These are phyloP conservation scores for Ibidorhyncha struthersii DNA, from an alignment of 2,113 vertebrate species.

Conservation along the genomic window DNA sequence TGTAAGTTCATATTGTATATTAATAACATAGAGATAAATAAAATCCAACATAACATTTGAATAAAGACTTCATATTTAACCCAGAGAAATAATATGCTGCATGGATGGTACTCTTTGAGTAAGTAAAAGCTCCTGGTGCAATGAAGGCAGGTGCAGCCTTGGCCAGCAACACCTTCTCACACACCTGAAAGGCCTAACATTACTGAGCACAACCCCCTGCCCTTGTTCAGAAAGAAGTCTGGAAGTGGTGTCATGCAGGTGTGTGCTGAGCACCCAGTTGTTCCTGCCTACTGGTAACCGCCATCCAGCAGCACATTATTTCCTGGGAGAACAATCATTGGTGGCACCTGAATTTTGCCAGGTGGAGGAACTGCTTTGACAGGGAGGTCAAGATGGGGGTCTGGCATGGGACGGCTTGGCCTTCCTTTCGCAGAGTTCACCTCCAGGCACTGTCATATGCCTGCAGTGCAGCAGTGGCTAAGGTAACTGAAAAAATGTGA, in stretches of 20 bases:
- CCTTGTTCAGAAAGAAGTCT: not conserved
- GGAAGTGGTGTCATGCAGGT: not conserved
- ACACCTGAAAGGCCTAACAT: not conserved
- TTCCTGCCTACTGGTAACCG: not conserved
- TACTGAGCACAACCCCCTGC: not conserved
- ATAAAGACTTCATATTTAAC: not conserved
- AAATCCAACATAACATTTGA: not conserved
- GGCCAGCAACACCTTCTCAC: not conserved
- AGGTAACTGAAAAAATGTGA: not conserved
- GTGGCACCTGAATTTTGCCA: not conserved
- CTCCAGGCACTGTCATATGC: not conserved
- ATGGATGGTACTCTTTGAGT: not conserved
- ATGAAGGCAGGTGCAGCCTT: not conserved
- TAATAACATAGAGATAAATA: not conserved
- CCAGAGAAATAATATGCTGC: not conserved
- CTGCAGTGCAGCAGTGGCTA: not conserved
- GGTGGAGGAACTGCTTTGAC: not conserved
- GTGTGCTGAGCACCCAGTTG: not conserved
- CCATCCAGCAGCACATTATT: not conserved
- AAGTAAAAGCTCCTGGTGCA: not conserved
- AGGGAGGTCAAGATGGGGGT: not conserved
- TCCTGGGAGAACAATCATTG: not conserved
- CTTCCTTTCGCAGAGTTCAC: not conserved
- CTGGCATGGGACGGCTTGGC: fast-evolving
- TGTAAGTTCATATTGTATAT: not conserved